Evolutionary conservation across 2,888 invertebrate species (phyloP).

Genomic region (Alitta virens): DNA sequence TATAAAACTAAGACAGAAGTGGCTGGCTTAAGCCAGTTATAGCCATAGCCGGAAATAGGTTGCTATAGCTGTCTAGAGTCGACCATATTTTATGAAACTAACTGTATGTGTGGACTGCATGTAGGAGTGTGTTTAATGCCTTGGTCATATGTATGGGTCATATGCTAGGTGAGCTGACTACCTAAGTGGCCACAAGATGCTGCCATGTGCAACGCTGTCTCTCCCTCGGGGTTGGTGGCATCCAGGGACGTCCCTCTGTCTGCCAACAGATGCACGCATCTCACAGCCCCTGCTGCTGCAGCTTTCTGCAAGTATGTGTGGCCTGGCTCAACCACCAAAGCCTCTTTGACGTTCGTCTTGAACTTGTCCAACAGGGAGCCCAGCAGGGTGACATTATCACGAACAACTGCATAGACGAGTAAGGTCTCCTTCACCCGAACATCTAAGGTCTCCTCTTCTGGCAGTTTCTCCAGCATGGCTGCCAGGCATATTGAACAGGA

Average conservation of each 20-base stretch:
- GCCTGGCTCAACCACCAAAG: constrained; percentile 8
- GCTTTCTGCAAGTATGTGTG: constrained; percentile 11
- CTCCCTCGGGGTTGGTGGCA: constrained; percentile 7
- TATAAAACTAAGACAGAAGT: too few relatives aligned
- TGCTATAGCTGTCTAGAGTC: too few relatives aligned
- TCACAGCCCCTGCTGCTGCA: constrained; percentile 7
- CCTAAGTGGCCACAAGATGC: constrained; percentile 9
- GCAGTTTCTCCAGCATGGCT: constrained; percentile 11
- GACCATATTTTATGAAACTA: too few relatives aligned
- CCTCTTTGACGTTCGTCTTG: constrained; percentile 9
- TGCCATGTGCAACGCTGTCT: constrained; percentile 11
- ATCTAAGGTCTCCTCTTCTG: constrained; percentile 2
- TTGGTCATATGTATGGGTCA: background rate
- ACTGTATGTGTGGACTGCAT: too few relatives aligned
- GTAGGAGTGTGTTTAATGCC: background rate
- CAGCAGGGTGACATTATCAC: constrained; percentile 6
- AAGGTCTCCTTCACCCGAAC: constrained; percentile 9
- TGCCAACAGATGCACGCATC: background rate
- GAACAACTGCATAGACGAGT: constrained; percentile 10
- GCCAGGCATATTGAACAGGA: constrained; percentile 3
- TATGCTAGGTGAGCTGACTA: too few relatives aligned
- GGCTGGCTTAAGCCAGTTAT: too few relatives aligned
- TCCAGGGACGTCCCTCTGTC: constrained; percentile 7
- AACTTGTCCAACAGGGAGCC: constrained; percentile 13
- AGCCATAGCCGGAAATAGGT: too few relatives aligned